These are phyloP conservation scores for Limenitis camilla DNA, from an alignment of 2,888 invertebrate species.

Conservation along the genomic window DNA sequence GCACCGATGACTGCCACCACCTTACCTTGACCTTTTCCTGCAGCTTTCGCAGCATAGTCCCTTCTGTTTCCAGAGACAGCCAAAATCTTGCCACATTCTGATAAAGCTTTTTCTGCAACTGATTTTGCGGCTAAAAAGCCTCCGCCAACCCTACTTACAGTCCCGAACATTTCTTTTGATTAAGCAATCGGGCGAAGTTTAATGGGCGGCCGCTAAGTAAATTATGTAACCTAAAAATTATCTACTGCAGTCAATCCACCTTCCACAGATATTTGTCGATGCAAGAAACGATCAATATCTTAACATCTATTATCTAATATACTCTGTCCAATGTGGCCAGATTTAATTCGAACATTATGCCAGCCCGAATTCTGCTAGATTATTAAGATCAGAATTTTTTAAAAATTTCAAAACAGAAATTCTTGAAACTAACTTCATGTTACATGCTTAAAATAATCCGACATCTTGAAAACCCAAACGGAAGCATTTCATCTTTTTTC, in stretches of 20 bases:
- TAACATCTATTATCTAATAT: too few relatives aligned
- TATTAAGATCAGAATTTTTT: too few relatives aligned
- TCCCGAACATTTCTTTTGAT: slow-evolving; percentile 73
- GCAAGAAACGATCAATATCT: not conserved
- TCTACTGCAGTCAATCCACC: slow-evolving; percentile 7
- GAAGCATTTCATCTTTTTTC: too few relatives aligned
- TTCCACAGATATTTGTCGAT: slow-evolving; percentile 2
- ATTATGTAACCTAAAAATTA: slow-evolving; percentile 57
- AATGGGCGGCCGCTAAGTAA: slow-evolving; percentile 39
- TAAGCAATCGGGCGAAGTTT: slow-evolving; percentile 41
- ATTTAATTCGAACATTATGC: too few relatives aligned
- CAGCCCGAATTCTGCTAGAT: too few relatives aligned
- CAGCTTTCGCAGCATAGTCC: slow-evolving; percentile 47
- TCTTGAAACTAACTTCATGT: too few relatives aligned
- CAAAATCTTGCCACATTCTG: slow-evolving; percentile 74
- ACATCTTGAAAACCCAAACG: too few relatives aligned
- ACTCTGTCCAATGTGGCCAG: too few relatives aligned
- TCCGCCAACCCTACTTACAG: slow-evolving; percentile 75
- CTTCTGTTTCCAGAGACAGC: slow-evolving; percentile 56
- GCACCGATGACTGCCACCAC: slow-evolving; percentile 98
- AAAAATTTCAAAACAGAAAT: too few relatives aligned
- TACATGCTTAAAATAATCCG: too few relatives aligned
- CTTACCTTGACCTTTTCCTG: slow-evolving; percentile 71
- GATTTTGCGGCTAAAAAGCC: slow-evolving; percentile 76
- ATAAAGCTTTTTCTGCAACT: slow-evolving; percentile 72